Percentiles rank a stretch among this genome's conserved stretches.
phyloP scores from a whole-genome alignment of 2,113 vertebrate genomes.

The Heloderma charlesbogerti region DNA sequence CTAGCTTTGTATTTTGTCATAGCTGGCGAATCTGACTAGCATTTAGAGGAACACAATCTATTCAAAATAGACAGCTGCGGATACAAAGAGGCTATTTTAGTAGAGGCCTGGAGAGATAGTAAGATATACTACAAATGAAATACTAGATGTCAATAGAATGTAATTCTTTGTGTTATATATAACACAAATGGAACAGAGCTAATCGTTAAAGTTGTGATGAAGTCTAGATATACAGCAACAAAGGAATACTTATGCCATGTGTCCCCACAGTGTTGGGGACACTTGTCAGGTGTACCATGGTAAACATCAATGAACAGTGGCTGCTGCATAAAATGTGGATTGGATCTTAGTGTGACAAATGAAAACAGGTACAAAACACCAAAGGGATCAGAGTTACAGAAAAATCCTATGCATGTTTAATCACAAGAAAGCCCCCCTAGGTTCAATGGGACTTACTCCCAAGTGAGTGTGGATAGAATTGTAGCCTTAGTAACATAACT shows the following conservation, averaged over 20 bases:
- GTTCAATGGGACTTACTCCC: no score
- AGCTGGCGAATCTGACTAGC: conserved; percentile 17
- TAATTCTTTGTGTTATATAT: not conserved
- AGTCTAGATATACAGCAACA: conserved; percentile 36
- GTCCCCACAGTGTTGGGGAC: not conserved
- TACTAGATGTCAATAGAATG: conserved; percentile 33
- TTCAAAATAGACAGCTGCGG: conserved; percentile 25
- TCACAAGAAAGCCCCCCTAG: no score
- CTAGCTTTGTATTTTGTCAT: conserved; percentile 9
- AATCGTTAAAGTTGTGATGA: rapidly evolving
- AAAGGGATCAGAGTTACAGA: not conserved
- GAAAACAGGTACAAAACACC: not conserved
- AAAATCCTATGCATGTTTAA: no score
- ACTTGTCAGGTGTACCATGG: not conserved
- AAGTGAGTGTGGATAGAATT: no score
- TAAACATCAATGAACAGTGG: not conserved
- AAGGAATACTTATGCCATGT: not conserved
- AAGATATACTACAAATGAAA: conserved; percentile 41
- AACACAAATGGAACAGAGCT: conserved; percentile 30
- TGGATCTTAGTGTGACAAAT: not conserved
- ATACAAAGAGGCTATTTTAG: conserved; percentile 37
- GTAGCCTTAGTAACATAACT: no score
- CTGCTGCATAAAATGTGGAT: not conserved
- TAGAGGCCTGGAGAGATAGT: conserved; percentile 34
- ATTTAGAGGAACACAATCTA: conserved; percentile 15